phyloP scores from a whole-genome alignment of 2,888 invertebrate species.

The Acanthosepion pharaonis region DNA sequence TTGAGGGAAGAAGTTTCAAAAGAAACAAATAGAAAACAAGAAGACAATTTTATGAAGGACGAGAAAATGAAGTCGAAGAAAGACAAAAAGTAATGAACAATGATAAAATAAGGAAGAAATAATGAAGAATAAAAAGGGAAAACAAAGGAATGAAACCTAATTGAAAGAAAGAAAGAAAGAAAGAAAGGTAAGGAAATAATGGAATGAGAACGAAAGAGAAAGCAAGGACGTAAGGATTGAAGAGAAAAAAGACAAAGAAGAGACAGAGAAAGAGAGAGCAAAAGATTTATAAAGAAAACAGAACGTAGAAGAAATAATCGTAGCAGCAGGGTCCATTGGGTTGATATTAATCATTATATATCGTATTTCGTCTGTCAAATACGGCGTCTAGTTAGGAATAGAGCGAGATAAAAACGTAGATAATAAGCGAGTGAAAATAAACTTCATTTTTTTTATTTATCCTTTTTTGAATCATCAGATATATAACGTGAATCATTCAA shows the following conservation, averaged over 20 bases:
- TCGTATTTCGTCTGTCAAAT: neutral
- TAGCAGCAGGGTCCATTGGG: neutral
- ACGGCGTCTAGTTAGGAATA: neutral
- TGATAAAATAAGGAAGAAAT: too few species aligned
- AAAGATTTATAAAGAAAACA: neutral
- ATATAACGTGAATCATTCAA: neutral
- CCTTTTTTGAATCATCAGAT: neutral
- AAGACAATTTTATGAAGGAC: too few species aligned
- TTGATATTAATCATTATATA: neutral
- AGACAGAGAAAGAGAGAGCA: neutral
- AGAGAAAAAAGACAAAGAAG: neutral
- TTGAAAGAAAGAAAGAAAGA: too few species aligned
- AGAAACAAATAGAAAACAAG: too few species aligned
- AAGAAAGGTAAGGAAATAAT: neutral
- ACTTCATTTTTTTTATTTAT: neutral
- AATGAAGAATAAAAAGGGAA: too few species aligned
- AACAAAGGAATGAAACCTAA: too few species aligned
- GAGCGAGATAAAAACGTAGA: neutral
- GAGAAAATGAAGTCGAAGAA: too few species aligned
- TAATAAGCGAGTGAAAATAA: neutral
- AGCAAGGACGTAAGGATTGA: too few species aligned
- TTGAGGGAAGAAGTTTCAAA: too few species aligned
- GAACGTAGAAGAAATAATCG: neutral
- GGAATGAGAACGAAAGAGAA: neutral
- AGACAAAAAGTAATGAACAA: too few species aligned